A percentile compares a stretch with the other conserved stretches of the same genome.
Evolutionary conservation across 2,888 invertebrate genomes (phyloP).

Genomic region (Magallana nippona): DNA sequence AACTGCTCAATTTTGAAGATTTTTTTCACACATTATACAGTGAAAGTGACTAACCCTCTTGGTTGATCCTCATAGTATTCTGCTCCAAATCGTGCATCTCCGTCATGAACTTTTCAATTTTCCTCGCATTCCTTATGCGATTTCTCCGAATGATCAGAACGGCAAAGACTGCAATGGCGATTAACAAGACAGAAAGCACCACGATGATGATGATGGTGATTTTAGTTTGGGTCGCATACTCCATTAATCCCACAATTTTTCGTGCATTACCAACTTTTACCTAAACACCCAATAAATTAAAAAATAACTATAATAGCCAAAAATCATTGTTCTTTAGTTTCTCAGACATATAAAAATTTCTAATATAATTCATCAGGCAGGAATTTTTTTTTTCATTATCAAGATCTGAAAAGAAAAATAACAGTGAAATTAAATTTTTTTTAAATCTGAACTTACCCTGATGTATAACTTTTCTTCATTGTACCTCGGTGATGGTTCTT

Average conservation of each 20-base stretch:
- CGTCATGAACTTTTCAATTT: constrained; percentile 41
- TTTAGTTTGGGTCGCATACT: neutral
- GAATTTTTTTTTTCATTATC: too few species aligned
- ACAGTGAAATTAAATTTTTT: neutral
- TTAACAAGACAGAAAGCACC: neutral
- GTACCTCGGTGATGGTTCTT: neutral
- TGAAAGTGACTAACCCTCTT: constrained; percentile 51
- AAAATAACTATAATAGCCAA: too few species aligned
- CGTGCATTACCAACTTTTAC: constrained; percentile 17
- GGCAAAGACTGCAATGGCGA: neutral
- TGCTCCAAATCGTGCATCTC: constrained; percentile 52
- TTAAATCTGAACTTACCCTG: neutral
- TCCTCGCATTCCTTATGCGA: constrained; percentile 29
- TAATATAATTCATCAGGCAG: too few species aligned
- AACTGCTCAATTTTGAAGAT: too few species aligned
- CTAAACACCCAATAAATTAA: constrained; percentile 18
- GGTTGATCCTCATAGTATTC: constrained; percentile 49
- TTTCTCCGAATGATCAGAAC: neutral
- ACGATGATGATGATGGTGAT: constrained; percentile 13
- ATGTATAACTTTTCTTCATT: neutral
- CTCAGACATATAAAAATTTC: too few species aligned
- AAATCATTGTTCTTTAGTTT: too few species aligned
- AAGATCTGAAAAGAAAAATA: neutral
- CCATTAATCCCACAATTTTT: constrained; percentile 10
- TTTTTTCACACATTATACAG: too few species aligned